Evolutionary conservation across 1,140 invertebrate genomes (phyloP), one percentile per base, ranked within the genome.

Genomic region (Manduca sexta): DNA sequence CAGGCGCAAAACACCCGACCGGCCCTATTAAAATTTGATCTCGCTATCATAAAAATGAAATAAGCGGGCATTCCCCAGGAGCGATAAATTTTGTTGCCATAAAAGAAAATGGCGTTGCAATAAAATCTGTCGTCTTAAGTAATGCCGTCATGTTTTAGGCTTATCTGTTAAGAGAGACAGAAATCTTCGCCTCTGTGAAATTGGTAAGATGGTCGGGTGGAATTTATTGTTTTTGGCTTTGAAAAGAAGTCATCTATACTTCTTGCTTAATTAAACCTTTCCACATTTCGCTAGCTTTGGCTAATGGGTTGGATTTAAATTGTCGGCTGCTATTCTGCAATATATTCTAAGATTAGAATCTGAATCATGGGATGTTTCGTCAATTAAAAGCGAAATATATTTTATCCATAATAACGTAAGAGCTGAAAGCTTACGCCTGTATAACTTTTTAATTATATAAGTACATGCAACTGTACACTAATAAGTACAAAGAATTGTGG

Each of bases 111-210:
- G 56, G 43, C 45, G 45, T 55, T 60, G 60, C 55, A 67, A 64
- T 70, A 67, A 70, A 69, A 67, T 70, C 60, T 69, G 64, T 60
- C 67, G 50, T 57, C 61, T 60, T 56, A 64, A 62, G 64, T 61
- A 62, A 64, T 64, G 52, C 50, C 57, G 45, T 64, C 56, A 49
- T 69, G 63, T 65, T 67, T 64, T 59, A 60, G 50, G 50, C 56
- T 70, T 70, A 70, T 70, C 61, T 60, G 48, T 52, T 62, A 60
- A 64, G 49, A 47, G 58, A 43, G 59, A 54, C 54, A 54, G 45
- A 50, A 55, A 57, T 52, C 55, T 59, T 49, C 47, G 26, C 45
- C 14, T 7, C 40, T 17, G 21, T 55, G 54, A 62, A 63, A 63
- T 60, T 55, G 60, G 54, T 55, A 60, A 66, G 56, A 66, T 45